phyloP scores from a whole-genome alignment of 53 echinoderm and acorn worm species.

The Arbacia lixula region DNA sequence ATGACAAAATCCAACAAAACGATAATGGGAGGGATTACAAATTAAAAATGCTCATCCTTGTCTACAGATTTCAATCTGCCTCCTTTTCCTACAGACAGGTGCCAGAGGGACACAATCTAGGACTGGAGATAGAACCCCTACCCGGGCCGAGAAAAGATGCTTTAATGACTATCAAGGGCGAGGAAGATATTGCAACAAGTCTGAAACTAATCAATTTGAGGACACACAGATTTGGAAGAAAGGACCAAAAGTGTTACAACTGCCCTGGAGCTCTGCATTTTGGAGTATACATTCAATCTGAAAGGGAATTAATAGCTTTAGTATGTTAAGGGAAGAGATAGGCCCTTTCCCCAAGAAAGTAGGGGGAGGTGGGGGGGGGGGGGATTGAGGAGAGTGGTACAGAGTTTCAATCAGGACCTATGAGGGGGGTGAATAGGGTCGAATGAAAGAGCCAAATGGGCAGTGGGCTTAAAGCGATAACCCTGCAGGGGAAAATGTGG shows the following conservation, averaged over 20 bases:
- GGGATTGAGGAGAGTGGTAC: not conserved
- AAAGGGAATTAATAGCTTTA: too few species aligned
- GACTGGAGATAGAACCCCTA: conserved; percentile 5
- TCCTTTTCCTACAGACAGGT: too few species aligned
- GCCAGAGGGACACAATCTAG: not conserved
- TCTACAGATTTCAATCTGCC: too few species aligned
- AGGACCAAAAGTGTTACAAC: conserved; percentile 8
- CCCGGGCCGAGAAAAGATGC: conserved; percentile 22
- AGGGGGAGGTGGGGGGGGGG: not conserved
- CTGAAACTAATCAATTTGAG: conserved; percentile 52
- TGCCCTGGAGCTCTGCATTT: conserved; percentile 11
- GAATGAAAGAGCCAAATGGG: conserved; percentile 2
- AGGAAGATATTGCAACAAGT: conserved; percentile 26
- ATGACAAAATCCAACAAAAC: not conserved
- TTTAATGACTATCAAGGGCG: conserved; percentile 25
- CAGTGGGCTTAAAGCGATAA: conserved; percentile 27
- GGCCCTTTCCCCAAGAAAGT: not conserved
- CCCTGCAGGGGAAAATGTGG: conserved; percentile 32
- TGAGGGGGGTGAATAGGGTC: not conserved
- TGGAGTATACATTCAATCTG: not conserved
- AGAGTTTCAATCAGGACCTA: conserved; percentile 33
- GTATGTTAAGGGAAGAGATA: too few species aligned
- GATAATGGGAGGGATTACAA: not conserved
- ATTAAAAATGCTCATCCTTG: too few species aligned
- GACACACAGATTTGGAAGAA: conserved; percentile 16